phyloP scores from a whole-genome alignment of 2,113 vertebrate genomes.

The Perccottus glenii region DNA sequence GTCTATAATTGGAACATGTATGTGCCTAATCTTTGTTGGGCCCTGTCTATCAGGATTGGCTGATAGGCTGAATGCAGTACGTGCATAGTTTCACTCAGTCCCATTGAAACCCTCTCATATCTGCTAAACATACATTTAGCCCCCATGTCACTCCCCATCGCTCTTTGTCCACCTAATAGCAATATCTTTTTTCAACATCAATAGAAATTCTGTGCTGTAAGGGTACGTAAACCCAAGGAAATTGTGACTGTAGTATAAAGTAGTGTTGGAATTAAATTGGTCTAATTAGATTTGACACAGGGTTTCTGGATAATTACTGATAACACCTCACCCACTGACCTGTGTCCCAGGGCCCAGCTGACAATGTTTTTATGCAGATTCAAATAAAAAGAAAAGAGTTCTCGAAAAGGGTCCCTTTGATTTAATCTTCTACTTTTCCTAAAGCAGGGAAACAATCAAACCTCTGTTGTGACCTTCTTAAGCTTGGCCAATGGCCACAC shows the following conservation, averaged over 20 bases:
- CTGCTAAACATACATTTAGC: constrained; percentile 37
- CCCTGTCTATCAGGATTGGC: constrained; percentile 30
- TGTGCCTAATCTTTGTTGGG: constrained; percentile 32
- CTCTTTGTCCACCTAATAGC: constrained; percentile 8
- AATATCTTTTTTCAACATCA: constrained; percentile 53
- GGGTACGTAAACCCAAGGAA: too few species aligned
- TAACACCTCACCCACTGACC: constrained; percentile 36
- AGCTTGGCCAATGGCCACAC: constrained; percentile 19
- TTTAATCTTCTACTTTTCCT: constrained; percentile 45
- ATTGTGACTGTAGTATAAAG: too few species aligned
- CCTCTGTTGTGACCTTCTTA: constrained; percentile 63
- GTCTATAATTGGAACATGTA: constrained; percentile 35
- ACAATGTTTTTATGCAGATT: constrained; percentile 22
- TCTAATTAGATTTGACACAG: constrained; percentile 12
- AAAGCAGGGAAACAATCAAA: constrained; percentile 39
- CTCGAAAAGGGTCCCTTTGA: constrained; percentile 15
- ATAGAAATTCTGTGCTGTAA: background rate
- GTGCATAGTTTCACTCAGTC: constrained; percentile 14
- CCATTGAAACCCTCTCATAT: constrained; percentile 33
- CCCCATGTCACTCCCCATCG: constrained; percentile 21
- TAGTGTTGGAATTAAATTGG: too few species aligned
- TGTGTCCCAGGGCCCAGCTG: constrained; percentile 25
- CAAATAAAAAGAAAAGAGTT: constrained; percentile 27
- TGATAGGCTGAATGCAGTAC: constrained; percentile 40
- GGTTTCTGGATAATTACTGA: background rate